Percentiles rank a stretch among this genome's conserved stretches.
phyloP scores from a whole-genome alignment of 2,797 vertebrate species.

The Myotis pilosus region DNA sequence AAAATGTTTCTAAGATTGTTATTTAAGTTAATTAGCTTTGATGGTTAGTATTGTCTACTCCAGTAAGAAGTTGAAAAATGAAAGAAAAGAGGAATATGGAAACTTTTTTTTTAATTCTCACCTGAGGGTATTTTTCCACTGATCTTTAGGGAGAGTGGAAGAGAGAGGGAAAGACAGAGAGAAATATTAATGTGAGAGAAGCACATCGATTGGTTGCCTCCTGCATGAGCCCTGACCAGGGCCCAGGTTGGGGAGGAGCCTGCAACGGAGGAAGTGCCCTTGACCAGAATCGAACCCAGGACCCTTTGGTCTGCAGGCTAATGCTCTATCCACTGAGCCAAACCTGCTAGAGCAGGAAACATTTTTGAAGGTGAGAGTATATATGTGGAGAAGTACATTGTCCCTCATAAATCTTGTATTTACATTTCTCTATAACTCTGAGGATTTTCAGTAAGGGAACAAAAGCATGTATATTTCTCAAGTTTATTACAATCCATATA shows the following conservation, averaged over 20 bases:
- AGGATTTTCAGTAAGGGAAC: background rate
- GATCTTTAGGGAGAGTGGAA: no score
- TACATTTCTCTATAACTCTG: background rate
- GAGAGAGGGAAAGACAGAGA: no score
- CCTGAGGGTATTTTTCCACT: no score
- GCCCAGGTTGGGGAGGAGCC: no score
- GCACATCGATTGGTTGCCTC: no score
- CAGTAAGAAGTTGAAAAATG: background rate
- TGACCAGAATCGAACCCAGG: no score
- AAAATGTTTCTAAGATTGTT: background rate
- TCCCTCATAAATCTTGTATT: background rate
- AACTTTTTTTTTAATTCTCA: background rate
- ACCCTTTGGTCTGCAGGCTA: no score
- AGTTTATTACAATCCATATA: background rate
- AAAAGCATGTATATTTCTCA: background rate
- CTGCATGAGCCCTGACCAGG: no score
- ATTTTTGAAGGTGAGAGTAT: background rate
- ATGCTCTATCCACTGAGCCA: no score
- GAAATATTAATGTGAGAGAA: no score
- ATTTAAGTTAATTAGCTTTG: background rate
- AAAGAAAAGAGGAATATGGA: background rate
- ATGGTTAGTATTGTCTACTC: background rate
- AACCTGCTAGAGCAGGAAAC: background rate
- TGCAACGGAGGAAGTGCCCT: no score
- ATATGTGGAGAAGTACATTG: background rate